These are phyloP conservation scores for Erynnis tages DNA, from an alignment of 2,888 invertebrate species.

Conservation along the genomic window DNA sequence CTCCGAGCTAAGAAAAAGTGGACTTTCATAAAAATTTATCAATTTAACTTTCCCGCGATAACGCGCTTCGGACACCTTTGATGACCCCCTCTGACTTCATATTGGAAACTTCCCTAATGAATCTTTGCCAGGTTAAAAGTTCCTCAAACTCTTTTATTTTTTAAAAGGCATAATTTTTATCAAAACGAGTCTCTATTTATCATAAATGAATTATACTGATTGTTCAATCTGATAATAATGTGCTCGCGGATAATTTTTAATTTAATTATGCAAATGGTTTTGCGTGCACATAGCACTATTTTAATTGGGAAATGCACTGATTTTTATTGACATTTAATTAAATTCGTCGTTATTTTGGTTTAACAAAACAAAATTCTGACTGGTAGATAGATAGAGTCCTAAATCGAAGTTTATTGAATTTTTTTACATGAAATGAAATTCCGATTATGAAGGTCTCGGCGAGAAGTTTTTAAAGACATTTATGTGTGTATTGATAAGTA, in stretches of 20 bases:
- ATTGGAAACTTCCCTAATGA: constrained; percentile 38
- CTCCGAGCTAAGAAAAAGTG: background rate
- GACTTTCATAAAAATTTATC: constrained; percentile 45
- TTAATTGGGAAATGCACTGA: no score
- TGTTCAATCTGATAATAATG: background rate
- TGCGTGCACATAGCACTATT: no score
- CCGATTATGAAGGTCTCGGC: no score
- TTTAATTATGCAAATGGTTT: no score
- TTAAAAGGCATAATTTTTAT: constrained; percentile 8
- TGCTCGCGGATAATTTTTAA: background rate
- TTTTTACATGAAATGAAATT: no score
- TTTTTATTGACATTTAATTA: no score
- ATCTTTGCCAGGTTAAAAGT: constrained; percentile 32
- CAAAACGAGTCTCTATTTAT: background rate
- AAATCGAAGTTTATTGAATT: no score
- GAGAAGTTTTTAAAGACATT: no score
- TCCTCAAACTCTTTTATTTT: constrained; percentile 3
- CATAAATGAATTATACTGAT: constrained; percentile 16
- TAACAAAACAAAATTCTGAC: no score
- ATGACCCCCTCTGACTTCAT: constrained; percentile 44
- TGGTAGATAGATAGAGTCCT: no score
- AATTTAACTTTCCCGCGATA: constrained; percentile 48
- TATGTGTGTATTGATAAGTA: no score
- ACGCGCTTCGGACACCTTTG: constrained; percentile 44
- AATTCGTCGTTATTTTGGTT: no score